Conservation (phyloP, 2,888 invertebrate genomes). For the Rhingia campestris region DNA sequence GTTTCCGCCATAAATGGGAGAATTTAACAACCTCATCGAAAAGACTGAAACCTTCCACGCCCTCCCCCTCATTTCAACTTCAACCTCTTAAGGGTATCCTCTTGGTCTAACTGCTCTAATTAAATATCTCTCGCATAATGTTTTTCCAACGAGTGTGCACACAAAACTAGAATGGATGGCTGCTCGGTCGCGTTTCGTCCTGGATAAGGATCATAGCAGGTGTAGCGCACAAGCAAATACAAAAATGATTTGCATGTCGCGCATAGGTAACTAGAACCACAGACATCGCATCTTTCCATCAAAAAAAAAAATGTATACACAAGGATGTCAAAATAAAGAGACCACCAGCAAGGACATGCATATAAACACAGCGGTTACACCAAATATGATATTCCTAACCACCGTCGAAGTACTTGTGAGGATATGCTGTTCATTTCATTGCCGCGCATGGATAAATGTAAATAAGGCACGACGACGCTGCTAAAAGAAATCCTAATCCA, state of each 20-base stretch:
- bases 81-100: too few species aligned
- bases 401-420: background rate
- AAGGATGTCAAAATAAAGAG: constrained; percentile 52
- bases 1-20: constrained; percentile 35
- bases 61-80: too few species aligned
- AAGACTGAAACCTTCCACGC: constrained; percentile 29
- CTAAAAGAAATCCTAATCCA: constrained; percentile 62
- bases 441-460: constrained; percentile 59
- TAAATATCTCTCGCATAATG: constrained; percentile 68
- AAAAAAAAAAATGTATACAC: constrained; percentile 15
- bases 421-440: constrained; percentile 57
- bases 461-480: constrained; percentile 48
- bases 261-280: constrained; percentile 5
- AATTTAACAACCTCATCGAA: constrained; percentile 63
- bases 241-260: constrained; percentile 42
- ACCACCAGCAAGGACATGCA: constrained; percentile 33
- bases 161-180: constrained; percentile 20
- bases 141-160: constrained; percentile 55
- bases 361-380: background rate
- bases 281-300: constrained; percentile 23
- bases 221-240: constrained; percentile 41
- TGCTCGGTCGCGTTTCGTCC: constrained; percentile 14
- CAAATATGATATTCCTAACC: constrained; percentile 5
- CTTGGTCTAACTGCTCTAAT: constrained; percentile 53
- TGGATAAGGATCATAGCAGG: constrained; percentile 52